Evolutionary conservation across 2,113 vertebrate genomes (phyloP).

Genomic region (Ageneiosus marmoratus): DNA sequence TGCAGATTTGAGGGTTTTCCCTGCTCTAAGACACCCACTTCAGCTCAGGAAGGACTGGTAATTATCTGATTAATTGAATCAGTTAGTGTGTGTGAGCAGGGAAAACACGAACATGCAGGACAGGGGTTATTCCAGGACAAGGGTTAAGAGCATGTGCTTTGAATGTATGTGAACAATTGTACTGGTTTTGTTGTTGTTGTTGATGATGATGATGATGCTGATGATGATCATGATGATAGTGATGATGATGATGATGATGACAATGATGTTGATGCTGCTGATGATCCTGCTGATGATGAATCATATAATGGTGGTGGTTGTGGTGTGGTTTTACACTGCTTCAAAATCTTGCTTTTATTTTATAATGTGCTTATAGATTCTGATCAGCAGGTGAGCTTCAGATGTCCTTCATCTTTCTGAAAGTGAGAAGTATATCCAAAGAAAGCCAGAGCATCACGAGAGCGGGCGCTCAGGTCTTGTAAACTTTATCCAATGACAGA

Average conservation of each 20-base stretch:
- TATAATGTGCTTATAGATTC: background rate
- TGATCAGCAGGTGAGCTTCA: background rate
- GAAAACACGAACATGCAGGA: background rate
- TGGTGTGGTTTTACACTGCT: background rate
- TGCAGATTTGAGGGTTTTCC: background rate
- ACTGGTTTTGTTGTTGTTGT: background rate
- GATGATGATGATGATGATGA: background rate
- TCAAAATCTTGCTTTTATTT: background rate
- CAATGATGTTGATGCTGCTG: background rate
- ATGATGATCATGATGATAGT: background rate
- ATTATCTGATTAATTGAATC: background rate
- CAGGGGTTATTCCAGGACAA: background rate
- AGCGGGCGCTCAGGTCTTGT: constrained; percentile 45
- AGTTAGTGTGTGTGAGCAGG: background rate
- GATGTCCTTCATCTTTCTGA: background rate
- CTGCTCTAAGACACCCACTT: background rate
- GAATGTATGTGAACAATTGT: background rate
- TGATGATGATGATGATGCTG: background rate
- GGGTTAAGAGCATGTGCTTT: background rate
- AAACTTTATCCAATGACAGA: constrained; percentile 74
- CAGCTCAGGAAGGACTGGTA: background rate
- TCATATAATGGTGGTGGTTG: background rate
- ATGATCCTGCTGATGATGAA: too few relatives aligned
- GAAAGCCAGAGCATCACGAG: constrained; percentile 33
- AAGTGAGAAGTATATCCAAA: background rate